These are phyloP conservation scores for Ommatoiulus sabulosus DNA, from an alignment of 2,888 invertebrate genomes.

Conservation along the genomic window DNA sequence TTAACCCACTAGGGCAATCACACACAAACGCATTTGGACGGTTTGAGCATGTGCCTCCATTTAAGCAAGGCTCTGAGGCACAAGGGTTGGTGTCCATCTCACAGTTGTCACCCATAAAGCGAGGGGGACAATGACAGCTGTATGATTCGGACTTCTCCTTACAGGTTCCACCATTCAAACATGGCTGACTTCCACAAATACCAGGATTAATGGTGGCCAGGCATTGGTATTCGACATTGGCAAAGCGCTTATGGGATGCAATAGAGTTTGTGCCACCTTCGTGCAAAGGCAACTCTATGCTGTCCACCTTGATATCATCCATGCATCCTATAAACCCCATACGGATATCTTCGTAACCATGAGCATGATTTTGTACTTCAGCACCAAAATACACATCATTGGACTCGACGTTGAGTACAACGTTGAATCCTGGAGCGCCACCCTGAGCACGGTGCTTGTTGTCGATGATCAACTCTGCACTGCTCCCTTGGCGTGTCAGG, in stretches of 20 bases:
- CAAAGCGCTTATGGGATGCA: slow-evolving; percentile 76
- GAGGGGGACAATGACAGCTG: slow-evolving; percentile 82
- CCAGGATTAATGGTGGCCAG: slow-evolving; percentile 69
- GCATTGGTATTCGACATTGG: slow-evolving; percentile 74
- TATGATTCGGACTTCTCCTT: slow-evolving; percentile 72
- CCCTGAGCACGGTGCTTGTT: slow-evolving; percentile 77
- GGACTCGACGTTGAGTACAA: slow-evolving; percentile 85
- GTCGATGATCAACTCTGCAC: slow-evolving; percentile 83
- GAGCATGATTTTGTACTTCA: slow-evolving; percentile 77
- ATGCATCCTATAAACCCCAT: slow-evolving; percentile 92
- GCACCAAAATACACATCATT: slow-evolving; percentile 88
- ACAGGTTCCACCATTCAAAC: slow-evolving; percentile 81
- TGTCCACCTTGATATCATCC: slow-evolving; percentile 84
- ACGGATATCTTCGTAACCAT: slow-evolving; percentile 78
- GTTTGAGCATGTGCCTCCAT: slow-evolving; percentile 89
- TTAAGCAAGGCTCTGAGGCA: slow-evolving; percentile 82
- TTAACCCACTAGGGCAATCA: slow-evolving; percentile 75
- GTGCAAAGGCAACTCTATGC: slow-evolving; percentile 80
- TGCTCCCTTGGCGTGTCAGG: slow-evolving; percentile 84
- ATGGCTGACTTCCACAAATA: slow-evolving; percentile 81
- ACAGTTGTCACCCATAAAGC: slow-evolving; percentile 82
- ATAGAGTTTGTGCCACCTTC: slow-evolving; percentile 75
- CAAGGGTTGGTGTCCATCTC: slow-evolving; percentile 90
- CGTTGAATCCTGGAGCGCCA: slow-evolving; percentile 81
- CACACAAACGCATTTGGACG: slow-evolving; percentile 83